phyloP scores from a whole-genome alignment of 2,797 vertebrate species.

The Phoebastria nigripes region DNA sequence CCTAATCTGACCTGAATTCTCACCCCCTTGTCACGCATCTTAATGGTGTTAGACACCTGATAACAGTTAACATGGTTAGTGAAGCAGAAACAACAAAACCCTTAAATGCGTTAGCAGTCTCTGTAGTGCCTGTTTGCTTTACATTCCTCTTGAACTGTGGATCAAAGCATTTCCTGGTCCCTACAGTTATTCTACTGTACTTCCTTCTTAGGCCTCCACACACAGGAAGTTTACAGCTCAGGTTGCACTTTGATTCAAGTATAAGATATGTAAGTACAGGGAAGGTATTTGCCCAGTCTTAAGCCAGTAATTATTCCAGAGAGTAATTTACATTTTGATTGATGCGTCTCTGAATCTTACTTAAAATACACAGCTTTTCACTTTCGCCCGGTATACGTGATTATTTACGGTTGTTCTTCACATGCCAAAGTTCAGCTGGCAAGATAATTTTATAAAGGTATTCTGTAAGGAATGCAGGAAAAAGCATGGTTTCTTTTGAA shows the following conservation, averaged over 20 bases:
- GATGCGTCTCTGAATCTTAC: neutral
- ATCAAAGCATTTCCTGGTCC: constrained; percentile 39
- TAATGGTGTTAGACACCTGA: constrained; percentile 36
- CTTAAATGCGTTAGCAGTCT: neutral
- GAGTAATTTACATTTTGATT: neutral
- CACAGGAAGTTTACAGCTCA: constrained; percentile 17
- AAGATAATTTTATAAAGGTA: neutral
- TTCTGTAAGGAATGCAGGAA: neutral
- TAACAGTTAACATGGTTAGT: constrained; percentile 32
- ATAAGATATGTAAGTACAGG: neutral
- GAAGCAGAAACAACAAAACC: neutral
- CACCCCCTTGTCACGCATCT: constrained; percentile 1
- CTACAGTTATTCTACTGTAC: neutral
- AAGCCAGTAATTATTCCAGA: neutral
- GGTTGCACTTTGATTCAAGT: neutral
- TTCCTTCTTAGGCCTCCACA: neutral
- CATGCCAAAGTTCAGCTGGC: neutral
- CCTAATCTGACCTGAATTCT: constrained; percentile 27
- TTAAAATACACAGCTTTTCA: neutral
- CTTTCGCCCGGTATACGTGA: fast-evolving
- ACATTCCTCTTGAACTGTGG: neutral
- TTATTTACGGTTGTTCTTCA: neutral
- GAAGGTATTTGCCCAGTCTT: neutral
- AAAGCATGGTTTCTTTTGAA: neutral
- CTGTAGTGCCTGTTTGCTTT: neutral